phyloP scores from a whole-genome alignment of 2,797 vertebrate species.

The Acipenser oxyrinchus region DNA sequence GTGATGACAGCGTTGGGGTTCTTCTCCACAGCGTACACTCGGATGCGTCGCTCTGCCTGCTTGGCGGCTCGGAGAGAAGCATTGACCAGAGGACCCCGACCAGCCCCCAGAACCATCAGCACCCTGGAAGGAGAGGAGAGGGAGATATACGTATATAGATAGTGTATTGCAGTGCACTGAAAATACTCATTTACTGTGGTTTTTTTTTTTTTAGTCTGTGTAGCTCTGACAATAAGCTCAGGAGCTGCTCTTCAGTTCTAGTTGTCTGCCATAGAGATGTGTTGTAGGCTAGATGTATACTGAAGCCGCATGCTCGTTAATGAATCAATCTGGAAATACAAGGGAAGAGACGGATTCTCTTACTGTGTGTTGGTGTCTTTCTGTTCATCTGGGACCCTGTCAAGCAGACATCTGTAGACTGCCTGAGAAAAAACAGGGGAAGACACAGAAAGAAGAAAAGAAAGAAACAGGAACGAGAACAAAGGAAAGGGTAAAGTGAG shows the following conservation, averaged over 20 bases:
- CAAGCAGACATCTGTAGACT: slow-evolving; percentile 82
- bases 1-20: slow-evolving; percentile 88
- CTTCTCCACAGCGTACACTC: slow-evolving; percentile 84
- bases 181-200: too few species aligned
- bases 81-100: slow-evolving; percentile 81
- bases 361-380: slow-evolving; percentile 81
- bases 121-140: slow-evolving; percentile 51
- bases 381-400: slow-evolving; percentile 82
- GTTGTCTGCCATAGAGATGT: too few species aligned
- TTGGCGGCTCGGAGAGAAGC: slow-evolving; percentile 78
- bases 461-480: not conserved
- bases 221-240: too few species aligned
- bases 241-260: too few species aligned
- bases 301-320: too few species aligned
- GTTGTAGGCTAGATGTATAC: too few species aligned
- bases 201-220: too few species aligned
- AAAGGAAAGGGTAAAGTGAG: not conserved
- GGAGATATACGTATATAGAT: not conserved
- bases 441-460: slow-evolving; percentile 8
- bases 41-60: slow-evolving; percentile 72
- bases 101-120: slow-evolving; percentile 85
- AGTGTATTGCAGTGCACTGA: too few species aligned
- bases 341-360: slow-evolving; percentile 36
- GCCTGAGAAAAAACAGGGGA: slow-evolving; percentile 49
- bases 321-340: too few species aligned